A percentile compares a stretch with the other conserved stretches of the same genome.
These are phyloP conservation scores for Tipula lateralis DNA, from an alignment of 2,888 invertebrate genomes.

Conservation along the genomic window DNA sequence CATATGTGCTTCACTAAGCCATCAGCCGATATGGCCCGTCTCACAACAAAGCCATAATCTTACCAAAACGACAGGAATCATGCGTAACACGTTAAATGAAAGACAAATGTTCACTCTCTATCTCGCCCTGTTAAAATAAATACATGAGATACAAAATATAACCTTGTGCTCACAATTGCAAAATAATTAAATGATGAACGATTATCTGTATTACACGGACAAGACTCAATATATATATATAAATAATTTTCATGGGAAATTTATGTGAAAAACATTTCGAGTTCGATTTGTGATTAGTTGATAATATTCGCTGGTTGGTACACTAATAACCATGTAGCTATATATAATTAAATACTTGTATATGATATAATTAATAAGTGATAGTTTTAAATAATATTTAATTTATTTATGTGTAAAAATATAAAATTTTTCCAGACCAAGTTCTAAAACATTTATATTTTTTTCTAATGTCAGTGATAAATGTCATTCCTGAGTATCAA, in stretches of 20 bases:
- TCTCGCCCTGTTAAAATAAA: too few species aligned
- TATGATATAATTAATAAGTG: neutral
- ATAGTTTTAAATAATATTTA: neutral
- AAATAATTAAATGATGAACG: neutral
- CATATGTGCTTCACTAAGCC: too few species aligned
- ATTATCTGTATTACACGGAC: neutral
- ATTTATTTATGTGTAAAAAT: neutral
- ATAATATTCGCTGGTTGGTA: too few species aligned
- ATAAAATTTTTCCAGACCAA: neutral
- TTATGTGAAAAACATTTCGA: neutral
- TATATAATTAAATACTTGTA: too few species aligned
- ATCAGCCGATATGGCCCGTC: too few species aligned
- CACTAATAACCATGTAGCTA: too few species aligned
- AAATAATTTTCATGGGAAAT: neutral
- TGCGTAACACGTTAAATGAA: too few species aligned
- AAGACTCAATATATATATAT: neutral
- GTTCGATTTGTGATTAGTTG: too few species aligned
- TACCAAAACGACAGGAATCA: too few species aligned
- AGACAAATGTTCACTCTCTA: too few species aligned
- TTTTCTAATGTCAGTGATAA: neutral
- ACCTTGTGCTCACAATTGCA: neutral
- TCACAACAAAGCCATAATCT: too few species aligned
- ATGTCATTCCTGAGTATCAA: neutral
- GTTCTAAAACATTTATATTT: neutral
- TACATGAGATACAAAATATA: neutral